phyloP scores from a whole-genome alignment of 2,113 vertebrate genomes.

The Cichladusa arquata region DNA sequence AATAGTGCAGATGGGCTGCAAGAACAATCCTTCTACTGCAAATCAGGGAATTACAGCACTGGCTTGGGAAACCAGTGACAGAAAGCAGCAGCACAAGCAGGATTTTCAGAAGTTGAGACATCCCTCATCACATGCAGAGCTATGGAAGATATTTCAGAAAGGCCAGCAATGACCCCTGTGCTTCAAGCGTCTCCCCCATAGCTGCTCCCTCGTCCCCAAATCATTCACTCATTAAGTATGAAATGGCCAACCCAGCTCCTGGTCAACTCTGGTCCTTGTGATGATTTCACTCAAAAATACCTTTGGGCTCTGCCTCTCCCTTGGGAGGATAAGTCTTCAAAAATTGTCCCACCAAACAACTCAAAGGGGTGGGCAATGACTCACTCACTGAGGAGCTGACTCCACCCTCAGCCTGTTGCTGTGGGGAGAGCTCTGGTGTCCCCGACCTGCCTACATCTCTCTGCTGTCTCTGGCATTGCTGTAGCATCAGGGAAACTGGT shows the following conservation, averaged over 20 bases:
- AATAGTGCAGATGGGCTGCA: neutral
- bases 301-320: neutral
- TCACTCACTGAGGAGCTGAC: accelerated
- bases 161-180: neutral
- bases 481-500: neutral
- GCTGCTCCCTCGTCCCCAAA: neutral
- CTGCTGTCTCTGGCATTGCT: neutral
- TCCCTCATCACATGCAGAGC: neutral
- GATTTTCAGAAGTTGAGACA: neutral
- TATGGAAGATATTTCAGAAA: neutral
- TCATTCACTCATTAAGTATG: neutral
- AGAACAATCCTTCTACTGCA: neutral
- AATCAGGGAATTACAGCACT: neutral
- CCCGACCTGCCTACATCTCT: neutral
- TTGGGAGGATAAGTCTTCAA: neutral
- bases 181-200: neutral
- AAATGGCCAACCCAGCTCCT: neutral
- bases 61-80: neutral
- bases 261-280: neutral
- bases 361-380: neutral
- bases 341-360: neutral
- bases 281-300: neutral
- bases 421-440: neutral
- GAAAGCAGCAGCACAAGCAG: neutral
- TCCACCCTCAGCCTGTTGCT: neutral